Conservation (phyloP, 2,888 invertebrate species). For the Micropterix aruncella region DNA sequence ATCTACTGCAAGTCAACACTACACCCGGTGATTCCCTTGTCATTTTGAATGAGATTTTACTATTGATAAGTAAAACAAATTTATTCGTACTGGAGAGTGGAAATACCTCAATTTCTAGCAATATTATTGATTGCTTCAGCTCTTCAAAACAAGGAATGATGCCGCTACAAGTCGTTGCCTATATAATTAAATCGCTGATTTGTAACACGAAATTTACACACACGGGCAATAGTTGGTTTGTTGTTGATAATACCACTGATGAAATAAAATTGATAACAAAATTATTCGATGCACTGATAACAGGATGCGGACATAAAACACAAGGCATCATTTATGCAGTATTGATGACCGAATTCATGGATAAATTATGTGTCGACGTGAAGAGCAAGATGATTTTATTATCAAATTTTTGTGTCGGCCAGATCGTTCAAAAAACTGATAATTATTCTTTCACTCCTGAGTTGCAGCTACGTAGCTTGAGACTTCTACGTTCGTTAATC, state of each 20-base stretch:
- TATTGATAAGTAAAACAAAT: too few species aligned
- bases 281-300: slow-evolving; percentile 33
- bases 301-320: slow-evolving; percentile 28
- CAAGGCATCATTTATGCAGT: slow-evolving; percentile 25
- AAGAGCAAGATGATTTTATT: slow-evolving; percentile 39
- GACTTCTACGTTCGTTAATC: slow-evolving; percentile 23
- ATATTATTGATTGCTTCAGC: background rate
- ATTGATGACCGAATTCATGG: slow-evolving; percentile 29
- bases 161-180: background rate
- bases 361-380: slow-evolving; percentile 25
- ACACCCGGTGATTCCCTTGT: background rate
- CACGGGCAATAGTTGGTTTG: too few species aligned
- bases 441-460: slow-evolving; percentile 31
- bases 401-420: slow-evolving; percentile 38
- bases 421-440: slow-evolving; percentile 27
- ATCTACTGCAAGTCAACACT: background rate
- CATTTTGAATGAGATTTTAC: background rate
- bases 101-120: too few species aligned
- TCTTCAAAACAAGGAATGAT: background rate
- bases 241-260: background rate
- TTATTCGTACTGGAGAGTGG: too few species aligned
- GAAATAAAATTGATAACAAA: slow-evolving; percentile 26
- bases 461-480: slow-evolving; percentile 37
- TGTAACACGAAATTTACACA: too few species aligned
- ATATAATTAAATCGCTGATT: background rate